Base-by-base conservation (phyloP, 92 coral and sea anemone species). In the Nematostella vectensis region DNA sequence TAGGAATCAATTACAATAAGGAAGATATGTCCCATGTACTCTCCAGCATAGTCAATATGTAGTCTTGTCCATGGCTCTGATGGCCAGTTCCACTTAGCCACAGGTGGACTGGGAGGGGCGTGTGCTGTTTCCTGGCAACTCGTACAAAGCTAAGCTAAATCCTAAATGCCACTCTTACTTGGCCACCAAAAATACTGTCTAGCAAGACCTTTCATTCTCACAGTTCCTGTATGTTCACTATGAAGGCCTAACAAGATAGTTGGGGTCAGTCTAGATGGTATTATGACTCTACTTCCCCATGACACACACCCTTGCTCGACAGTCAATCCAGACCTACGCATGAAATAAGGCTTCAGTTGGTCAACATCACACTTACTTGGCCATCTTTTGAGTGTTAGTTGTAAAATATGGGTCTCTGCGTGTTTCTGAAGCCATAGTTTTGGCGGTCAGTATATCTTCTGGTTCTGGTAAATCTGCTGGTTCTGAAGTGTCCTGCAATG, bases 301-400 rank as follows among this genome's bases (percentile, higher is more conserved):
- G 72, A 57, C 59, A 83, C 48, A 72, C 84, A 83, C 40, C 84
- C 89, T 70, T 82, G 73, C 29, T 82, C 84, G 23, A 42, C 83
- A 18, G 73, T 55, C 22, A 81, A 31, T 56, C 71, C 83, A 44
- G 59, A 22, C 59, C 66, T 61, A 26, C 72, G 73, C 22, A 44
- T 57, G 40, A 76, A 70, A 58, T 71, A 82, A 15, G 80, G 80
- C 61, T 71, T 71, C 62, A 82, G 54, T 43, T 61, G 51, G 52
- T 82, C 77, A 49, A 51, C 69, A 40, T 60, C 43, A 27, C 75
- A 63, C 23, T 54, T 25, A 48, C 53, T 67, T 9, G 89, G 89
- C 83, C 83, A 48, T 6, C 59, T 52, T 48, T 68, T 59, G 33
- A 26, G 37, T 12, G 59, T 58, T 36, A 48, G 49, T 11, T 68